Base-by-base conservation (phyloP, 2,113 vertebrate species). In the Tor tambroides region DNA sequence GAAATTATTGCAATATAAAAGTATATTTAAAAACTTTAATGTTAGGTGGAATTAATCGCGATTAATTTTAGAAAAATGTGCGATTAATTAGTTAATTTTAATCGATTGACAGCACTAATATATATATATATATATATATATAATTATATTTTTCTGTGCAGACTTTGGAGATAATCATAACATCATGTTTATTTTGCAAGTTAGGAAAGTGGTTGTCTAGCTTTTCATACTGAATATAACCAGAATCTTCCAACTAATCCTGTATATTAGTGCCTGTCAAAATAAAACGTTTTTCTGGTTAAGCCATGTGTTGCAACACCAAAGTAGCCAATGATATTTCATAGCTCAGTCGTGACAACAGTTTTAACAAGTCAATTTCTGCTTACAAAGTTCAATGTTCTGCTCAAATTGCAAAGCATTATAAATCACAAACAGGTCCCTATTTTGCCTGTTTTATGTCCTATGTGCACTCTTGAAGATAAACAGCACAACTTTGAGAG, bases 401-500 rank as follows among this genome's bases (percentile, higher is more conserved):
- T 21, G 32, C 4, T 65, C 17, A 87, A 54, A 54, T 77, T 38
- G 2, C 59, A 75, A 19, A 51, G 6, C 54, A 28, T 26, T 11
- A 7, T 15, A n/a, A 21, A 46, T 51, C 59, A 26, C 1, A 80
- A 41, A 56, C 28, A 15, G 71, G n/a, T 76, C 46, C 8, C 28
- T 32, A 9, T 83, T 76, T 46, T 43, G 38, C 6, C 38, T 38
- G 5, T 5, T 4, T 12, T 32, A 23, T 56, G 11, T 67, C 15
- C 1, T 12, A 51, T n/a, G 17, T 84, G 80, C 54, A 86, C 19
- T 83, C 61, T 79, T 38, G n/a, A 61, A 80, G 59, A 85, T 49
- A 67, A 74, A 51, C 63, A 41, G 23, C 59, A 32, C 46, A 49
- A 4, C 51, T 51, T 76, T 71, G 28, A 49, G 38, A 26, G 28